Conservation (phyloP, 2,888 invertebrate genomes). For the Torymus tubicola region DNA sequence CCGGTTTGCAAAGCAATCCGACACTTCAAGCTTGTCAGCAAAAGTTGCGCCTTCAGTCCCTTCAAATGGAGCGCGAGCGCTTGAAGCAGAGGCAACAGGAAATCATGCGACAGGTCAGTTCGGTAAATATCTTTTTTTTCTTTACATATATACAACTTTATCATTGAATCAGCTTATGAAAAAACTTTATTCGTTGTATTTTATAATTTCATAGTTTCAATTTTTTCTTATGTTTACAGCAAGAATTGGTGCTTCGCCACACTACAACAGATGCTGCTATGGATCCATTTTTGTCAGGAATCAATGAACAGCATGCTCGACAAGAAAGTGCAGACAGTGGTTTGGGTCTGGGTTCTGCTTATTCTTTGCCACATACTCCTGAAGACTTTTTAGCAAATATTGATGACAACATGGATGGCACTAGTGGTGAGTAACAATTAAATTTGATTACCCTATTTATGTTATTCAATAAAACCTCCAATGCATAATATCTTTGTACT, state of each 20-base stretch:
- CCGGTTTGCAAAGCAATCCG: slow-evolving; percentile 76
- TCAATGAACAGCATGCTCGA: slow-evolving; percentile 90
- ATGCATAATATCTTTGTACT: no score
- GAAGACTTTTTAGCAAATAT: slow-evolving; percentile 94
- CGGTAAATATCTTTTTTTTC: slow-evolving; percentile 50
- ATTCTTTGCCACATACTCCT: slow-evolving; percentile 94
- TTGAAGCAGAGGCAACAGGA: slow-evolving; percentile 93
- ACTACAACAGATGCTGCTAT: slow-evolving; percentile 82
- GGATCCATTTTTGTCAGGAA: slow-evolving; percentile 89
- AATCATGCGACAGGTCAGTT: slow-evolving; percentile 87
- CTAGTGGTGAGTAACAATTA: slow-evolving; percentile 79
- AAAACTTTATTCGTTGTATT: slow-evolving; percentile 11
- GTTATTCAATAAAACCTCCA: no score
- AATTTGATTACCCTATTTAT: no score
- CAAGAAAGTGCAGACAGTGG: slow-evolving; percentile 98
- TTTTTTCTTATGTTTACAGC: slow-evolving; percentile 75
- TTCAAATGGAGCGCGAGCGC: slow-evolving; percentile 92
- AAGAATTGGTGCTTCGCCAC: slow-evolving; percentile 86
- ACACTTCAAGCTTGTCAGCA: slow-evolving; percentile 83
- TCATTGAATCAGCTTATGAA: slow-evolving; percentile 58
- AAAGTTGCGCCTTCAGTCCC: slow-evolving; percentile 87
- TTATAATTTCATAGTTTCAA: no score
- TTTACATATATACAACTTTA: slow-evolving; percentile 60
- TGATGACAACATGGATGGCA: slow-evolving; percentile 94
- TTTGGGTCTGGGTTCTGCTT: slow-evolving; percentile 91